phyloP scores from a whole-genome alignment of 2,797 vertebrate genomes.

The Danionella dracula region DNA sequence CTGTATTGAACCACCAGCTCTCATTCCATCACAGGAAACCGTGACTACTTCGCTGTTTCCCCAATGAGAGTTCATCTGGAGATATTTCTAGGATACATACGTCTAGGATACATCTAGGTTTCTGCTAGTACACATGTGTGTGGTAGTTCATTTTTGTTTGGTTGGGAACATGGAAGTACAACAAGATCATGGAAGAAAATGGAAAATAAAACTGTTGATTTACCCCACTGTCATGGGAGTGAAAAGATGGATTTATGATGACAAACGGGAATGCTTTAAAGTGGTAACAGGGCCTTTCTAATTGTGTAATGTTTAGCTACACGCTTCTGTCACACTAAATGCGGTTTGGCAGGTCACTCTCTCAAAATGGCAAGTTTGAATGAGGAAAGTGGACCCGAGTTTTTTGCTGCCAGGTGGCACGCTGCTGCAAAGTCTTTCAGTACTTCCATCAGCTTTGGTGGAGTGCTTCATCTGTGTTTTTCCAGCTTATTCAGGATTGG shows the following conservation, averaged over 20 bases:
- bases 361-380: constrained; percentile 10
- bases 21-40: neutral
- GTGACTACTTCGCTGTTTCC: neutral
- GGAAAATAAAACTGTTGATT: neutral
- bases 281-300: constrained; percentile 18
- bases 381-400: neutral
- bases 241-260: neutral
- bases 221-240: neutral
- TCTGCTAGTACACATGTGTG: neutral
- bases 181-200: neutral
- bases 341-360: constrained; percentile 26
- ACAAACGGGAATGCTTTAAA: constrained; percentile 15
- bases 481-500: neutral
- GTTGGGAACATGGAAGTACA: neutral
- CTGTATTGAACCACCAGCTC: neutral
- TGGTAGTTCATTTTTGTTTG: constrained; percentile 28
- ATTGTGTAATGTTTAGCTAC: constrained; percentile 26
- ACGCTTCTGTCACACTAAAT: constrained; percentile 15
- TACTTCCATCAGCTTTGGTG: neutral
- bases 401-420: constrained; percentile 28
- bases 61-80: neutral
- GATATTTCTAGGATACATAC: too few relatives aligned
- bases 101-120: too few relatives aligned
- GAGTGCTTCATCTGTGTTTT: neutral
- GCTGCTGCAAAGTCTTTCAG: neutral